phyloP scores from a whole-genome alignment of 2,888 invertebrate species.

The Coenonympha arcania region DNA sequence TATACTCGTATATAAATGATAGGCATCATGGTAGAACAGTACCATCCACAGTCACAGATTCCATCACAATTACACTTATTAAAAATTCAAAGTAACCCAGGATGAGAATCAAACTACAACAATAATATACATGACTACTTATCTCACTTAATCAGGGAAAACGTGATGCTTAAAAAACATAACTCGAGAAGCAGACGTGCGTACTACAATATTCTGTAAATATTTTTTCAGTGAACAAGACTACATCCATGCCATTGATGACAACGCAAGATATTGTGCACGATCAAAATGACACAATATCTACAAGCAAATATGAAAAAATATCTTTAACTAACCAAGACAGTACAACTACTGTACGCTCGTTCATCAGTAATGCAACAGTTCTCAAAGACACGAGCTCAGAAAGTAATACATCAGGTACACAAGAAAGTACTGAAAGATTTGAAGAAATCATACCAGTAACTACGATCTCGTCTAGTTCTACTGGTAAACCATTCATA shows the following conservation, averaged over 20 bases:
- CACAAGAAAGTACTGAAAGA: slow-evolving; percentile 1
- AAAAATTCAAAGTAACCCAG: too few species aligned
- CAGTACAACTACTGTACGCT: not conserved
- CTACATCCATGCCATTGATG: slow-evolving; percentile 28
- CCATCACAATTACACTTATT: too few species aligned
- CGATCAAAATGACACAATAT: slow-evolving; percentile 22
- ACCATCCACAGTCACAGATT: too few species aligned
- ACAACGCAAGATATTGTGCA: slow-evolving; percentile 28
- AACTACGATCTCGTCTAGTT: slow-evolving; percentile 18
- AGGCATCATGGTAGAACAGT: too few species aligned
- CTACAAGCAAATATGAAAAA: slow-evolving; percentile 20
- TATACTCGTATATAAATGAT: too few species aligned
- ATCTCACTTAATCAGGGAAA: too few species aligned
- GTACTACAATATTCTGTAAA: too few species aligned
- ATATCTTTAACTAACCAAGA: slow-evolving; percentile 9
- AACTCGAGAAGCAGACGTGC: too few species aligned
- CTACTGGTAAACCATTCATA: slow-evolving; percentile 15
- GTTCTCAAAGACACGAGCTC: not conserved
- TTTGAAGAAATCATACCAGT: slow-evolving; percentile 19
- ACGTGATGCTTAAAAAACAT: too few species aligned
- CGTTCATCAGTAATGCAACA: not conserved
- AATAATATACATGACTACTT: too few species aligned
- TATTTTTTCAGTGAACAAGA: slow-evolving; percentile 43
- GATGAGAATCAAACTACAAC: too few species aligned
- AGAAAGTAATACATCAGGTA: slow-evolving; percentile 5